A percentile compares a stretch with the other conserved stretches of the same genome.
Conservation (phyloP, 2,888 invertebrate species). For the Lampropteryx suffumata region DNA sequence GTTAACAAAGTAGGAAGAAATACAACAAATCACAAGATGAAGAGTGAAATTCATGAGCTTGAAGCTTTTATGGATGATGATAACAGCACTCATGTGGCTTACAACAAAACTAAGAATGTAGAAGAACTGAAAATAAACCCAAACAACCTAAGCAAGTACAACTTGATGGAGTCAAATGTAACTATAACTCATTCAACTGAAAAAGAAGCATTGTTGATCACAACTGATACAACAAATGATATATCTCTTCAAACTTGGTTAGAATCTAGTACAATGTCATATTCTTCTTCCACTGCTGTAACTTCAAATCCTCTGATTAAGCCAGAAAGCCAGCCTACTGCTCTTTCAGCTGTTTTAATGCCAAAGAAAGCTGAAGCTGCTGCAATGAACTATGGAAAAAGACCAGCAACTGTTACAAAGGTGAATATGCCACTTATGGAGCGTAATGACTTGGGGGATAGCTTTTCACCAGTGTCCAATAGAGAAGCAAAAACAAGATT, state of each 20-base stretch:
- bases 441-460: slow-evolving; percentile 57
- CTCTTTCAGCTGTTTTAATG: slow-evolving; percentile 84
- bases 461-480: slow-evolving; percentile 65
- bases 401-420: slow-evolving; percentile 74
- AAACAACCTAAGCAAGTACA: slow-evolving; percentile 66
- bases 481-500: slow-evolving; percentile 73
- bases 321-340: slow-evolving; percentile 69
- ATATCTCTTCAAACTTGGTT: slow-evolving; percentile 67
- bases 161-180: slow-evolving; percentile 73
- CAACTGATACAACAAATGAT: slow-evolving; percentile 73
- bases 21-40: slow-evolving; percentile 65
- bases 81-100: slow-evolving; percentile 68
- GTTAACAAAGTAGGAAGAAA: slow-evolving; percentile 52
- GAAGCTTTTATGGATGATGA: slow-evolving; percentile 68
- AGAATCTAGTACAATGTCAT: slow-evolving; percentile 63
- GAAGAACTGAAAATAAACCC: slow-evolving; percentile 70
- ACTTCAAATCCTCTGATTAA: slow-evolving; percentile 59
- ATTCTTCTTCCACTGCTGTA: slow-evolving; percentile 47
- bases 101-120: slow-evolving; percentile 72
- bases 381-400: slow-evolving; percentile 56
- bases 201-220: slow-evolving; percentile 70
- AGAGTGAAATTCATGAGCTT: slow-evolving; percentile 73
- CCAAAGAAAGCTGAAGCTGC: slow-evolving; percentile 77
- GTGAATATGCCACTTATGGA: slow-evolving; percentile 67
- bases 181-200: slow-evolving; percentile 73